Percentiles rank a stretch among this genome's conserved stretches.
Evolutionary conservation across 2,888 invertebrate genomes (phyloP).

Genomic region (Scaptomyza polygonia): DNA sequence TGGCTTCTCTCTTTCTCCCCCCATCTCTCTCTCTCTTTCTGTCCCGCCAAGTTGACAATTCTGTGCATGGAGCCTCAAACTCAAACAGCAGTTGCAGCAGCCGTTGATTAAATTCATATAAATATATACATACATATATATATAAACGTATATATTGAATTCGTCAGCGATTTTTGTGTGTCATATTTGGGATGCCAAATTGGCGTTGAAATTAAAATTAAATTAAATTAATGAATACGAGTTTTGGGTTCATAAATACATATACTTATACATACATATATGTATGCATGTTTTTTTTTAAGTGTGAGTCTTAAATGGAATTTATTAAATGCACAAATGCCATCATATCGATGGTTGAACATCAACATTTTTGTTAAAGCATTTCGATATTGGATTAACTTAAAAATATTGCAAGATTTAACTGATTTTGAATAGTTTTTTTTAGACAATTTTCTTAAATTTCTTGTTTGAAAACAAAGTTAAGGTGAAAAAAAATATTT

Average conservation of each 20-base stretch:
- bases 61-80: slow-evolving; percentile 28
- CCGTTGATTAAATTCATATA: slow-evolving; percentile 70
- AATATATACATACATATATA: background rate
- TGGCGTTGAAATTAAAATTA: slow-evolving; percentile 79
- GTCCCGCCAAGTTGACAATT: slow-evolving; percentile 73
- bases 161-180: slow-evolving; percentile 57
- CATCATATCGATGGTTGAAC: background rate
- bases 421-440: background rate
- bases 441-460: background rate
- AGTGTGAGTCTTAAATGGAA: slow-evolving; percentile 3
- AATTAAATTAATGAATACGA: slow-evolving; percentile 75
- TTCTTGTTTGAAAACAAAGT: background rate
- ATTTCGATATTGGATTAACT: background rate
- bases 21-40: slow-evolving; percentile 35
- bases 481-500: background rate
- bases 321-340: slow-evolving; percentile 1
- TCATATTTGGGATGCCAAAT: slow-evolving; percentile 69
- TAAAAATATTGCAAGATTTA: background rate
- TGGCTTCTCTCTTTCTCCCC: slow-evolving; percentile 45
- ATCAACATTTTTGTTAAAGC: background rate
- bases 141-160: slow-evolving; percentile 35
- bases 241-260: slow-evolving; percentile 22
- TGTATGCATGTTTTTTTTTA: background rate
- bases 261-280: too few species aligned
- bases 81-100: slow-evolving; percentile 13